Evolutionary conservation across 2,888 invertebrate species (phyloP).

Genomic region (Amblyteles armatorius): DNA sequence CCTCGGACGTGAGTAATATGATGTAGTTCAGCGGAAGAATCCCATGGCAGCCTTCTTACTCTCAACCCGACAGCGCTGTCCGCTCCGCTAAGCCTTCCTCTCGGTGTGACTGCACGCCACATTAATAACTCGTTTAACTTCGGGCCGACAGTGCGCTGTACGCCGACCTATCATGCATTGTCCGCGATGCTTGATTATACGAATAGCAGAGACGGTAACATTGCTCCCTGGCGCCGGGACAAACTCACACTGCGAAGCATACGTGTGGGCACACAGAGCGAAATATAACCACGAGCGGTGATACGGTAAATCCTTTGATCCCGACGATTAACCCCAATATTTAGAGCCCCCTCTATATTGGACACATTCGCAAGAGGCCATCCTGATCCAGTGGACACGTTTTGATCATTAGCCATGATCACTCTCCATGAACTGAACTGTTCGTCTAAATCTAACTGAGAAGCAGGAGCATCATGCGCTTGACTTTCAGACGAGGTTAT

Average conservation of each 20-base stretch:
- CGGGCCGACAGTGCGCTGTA: slow-evolving; percentile 32
- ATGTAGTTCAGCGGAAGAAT: slow-evolving; percentile 42
- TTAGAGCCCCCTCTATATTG: background rate
- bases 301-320: slow-evolving; percentile 2
- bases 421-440: background rate
- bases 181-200: slow-evolving; percentile 31
- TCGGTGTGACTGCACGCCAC: slow-evolving; percentile 30
- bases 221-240: slow-evolving; percentile 34
- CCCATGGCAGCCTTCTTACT: slow-evolving; percentile 14
- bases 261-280: background rate
- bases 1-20: slow-evolving; percentile 43
- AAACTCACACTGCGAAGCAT: slow-evolving; percentile 1
- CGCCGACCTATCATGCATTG: slow-evolving; percentile 37
- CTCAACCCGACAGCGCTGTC: background rate
- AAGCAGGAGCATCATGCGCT: no score
- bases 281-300: background rate
- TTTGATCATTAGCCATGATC: background rate
- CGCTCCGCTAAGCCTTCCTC: slow-evolving; percentile 28
- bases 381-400: no score
- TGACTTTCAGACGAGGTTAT: no score
- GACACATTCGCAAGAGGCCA: no score
- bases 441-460: no score
- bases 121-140: slow-evolving; percentile 47
- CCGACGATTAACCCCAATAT: slow-evolving; percentile 12
- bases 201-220: slow-evolving; percentile 40